phyloP scores from a whole-genome alignment of 1,140 invertebrate species.

The Drosophila pandora region DNA sequence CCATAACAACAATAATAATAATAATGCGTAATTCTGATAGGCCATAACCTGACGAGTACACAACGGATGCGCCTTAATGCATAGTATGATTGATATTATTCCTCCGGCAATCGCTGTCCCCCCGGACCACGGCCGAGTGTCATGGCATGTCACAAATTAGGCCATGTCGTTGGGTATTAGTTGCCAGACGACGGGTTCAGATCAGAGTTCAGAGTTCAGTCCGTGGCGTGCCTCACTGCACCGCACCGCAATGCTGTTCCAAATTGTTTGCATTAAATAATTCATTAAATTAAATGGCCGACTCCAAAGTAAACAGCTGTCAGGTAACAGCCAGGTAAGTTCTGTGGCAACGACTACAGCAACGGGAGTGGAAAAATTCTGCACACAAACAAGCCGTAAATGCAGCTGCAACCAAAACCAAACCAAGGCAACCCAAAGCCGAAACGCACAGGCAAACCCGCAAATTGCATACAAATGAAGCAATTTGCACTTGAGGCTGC shows the following conservation, averaged over 20 bases:
- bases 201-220: neutral
- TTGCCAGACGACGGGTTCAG: constrained; percentile 2
- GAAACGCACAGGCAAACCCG: constrained; percentile 43
- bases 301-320: constrained; percentile 31
- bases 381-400: constrained; percentile 41
- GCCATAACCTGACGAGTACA: constrained; percentile 29
- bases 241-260: constrained; percentile 2
- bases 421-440: constrained; percentile 36
- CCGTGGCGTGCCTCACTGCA: neutral
- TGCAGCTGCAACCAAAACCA: constrained; percentile 31
- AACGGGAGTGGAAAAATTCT: constrained; percentile 30
- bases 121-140: too few relatives aligned
- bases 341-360: constrained; percentile 12
- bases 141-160: constrained; percentile 22
- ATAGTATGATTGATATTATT: constrained; percentile 49
- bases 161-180: constrained; percentile 41
- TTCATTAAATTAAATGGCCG: constrained; percentile 52
- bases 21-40: constrained; percentile 26
- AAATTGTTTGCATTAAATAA: constrained; percentile 52
- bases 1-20: constrained; percentile 55
- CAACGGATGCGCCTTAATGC: constrained; percentile 43
- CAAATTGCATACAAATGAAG: constrained; percentile 72
- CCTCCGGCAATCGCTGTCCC: constrained; percentile 6
- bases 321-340: constrained; percentile 22
- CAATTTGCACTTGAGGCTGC: constrained; percentile 64